A percentile compares a stretch with the other conserved stretches of the same genome.
Conservation (phyloP, 2,113 vertebrate species). For the Vireo altiloquus region DNA sequence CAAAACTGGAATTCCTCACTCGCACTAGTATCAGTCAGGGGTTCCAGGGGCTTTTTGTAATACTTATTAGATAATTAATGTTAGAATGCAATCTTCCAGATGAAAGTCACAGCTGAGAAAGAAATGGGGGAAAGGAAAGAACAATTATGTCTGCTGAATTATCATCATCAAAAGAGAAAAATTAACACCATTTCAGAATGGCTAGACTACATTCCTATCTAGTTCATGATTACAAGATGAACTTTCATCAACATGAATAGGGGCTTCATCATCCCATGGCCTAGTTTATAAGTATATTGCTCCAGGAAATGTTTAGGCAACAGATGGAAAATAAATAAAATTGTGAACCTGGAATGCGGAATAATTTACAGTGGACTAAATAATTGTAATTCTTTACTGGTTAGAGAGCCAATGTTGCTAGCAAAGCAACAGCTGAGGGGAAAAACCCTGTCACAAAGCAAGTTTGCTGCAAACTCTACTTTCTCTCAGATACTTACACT, state of each 20-base stretch:
- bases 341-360: neutral
- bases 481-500: neutral
- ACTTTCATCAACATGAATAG: neutral
- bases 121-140: neutral
- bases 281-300: neutral
- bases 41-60: accelerated
- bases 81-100: neutral
- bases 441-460: neutral
- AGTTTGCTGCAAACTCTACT: neutral
- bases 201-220: neutral
- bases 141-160: neutral
- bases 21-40: neutral
- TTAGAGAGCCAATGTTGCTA: neutral
- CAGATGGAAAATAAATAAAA: neutral
- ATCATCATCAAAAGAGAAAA: neutral
- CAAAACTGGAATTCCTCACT: neutral
- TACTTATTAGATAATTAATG: neutral
- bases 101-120: neutral
- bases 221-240: neutral
- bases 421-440: neutral
- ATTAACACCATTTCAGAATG: neutral
- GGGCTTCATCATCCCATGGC: neutral
- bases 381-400: neutral
- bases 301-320: neutral
- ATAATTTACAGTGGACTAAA: neutral